Conservation (phyloP, 2,888 invertebrate species). For the Ochlodes sylvanus region DNA sequence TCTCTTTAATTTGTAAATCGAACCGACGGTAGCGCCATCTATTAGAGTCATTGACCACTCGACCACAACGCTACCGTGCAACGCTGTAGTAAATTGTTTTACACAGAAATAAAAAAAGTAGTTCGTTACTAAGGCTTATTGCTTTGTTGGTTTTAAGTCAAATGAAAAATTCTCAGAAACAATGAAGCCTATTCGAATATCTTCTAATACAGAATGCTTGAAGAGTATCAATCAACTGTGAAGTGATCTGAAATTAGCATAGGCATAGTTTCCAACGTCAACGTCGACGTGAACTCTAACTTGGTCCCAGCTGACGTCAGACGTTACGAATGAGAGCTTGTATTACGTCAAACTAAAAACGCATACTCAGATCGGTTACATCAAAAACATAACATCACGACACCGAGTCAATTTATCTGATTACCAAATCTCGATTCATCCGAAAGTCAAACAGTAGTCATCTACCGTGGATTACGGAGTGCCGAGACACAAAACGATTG, state of each 20-base stretch:
- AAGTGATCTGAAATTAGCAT: too few species aligned
- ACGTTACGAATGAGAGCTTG: too few species aligned
- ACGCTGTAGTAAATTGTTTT: conserved; percentile 32
- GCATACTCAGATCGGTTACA: neutral
- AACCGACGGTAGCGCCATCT: conserved; percentile 74
- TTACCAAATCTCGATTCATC: conserved; percentile 19
- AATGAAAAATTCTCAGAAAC: too few species aligned
- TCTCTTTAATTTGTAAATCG: conserved; percentile 81
- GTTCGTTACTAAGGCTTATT: neutral
- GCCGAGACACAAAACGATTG: conserved; percentile 48
- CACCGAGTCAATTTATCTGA: conserved; percentile 3
- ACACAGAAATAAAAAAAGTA: conserved; percentile 4
- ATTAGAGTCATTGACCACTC: conserved; percentile 62
- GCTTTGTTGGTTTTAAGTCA: neutral
- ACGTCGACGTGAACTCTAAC: too few species aligned
- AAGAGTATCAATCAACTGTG: too few species aligned
- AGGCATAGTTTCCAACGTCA: too few species aligned
- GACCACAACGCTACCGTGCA: conserved; percentile 50
- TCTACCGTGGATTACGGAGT: conserved; percentile 1
- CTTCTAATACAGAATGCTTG: too few species aligned
- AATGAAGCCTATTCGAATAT: too few species aligned
- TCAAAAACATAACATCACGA: neutral
- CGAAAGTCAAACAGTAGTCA: conserved; percentile 29
- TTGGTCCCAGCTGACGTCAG: too few species aligned
- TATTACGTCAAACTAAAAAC: too few species aligned